Evolutionary conservation across 35 echinoderm and acorn worm genomes (phyloP).

Genomic region (Heliocidaris tuberculata): DNA sequence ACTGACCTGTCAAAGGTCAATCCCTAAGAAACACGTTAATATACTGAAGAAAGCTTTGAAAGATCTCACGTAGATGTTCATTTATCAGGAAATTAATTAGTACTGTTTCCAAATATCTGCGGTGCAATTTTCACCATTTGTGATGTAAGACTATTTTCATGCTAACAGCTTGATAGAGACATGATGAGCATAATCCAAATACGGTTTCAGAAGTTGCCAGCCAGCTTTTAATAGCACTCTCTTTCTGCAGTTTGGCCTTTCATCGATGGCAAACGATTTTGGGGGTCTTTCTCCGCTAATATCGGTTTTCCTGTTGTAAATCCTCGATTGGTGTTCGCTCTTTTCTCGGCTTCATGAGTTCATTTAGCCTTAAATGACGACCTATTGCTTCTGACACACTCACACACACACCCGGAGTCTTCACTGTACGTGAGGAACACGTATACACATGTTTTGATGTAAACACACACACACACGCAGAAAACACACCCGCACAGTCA

Average conservation of each 20-base stretch:
- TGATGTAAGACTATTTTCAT: not conserved
- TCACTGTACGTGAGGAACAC: not conserved
- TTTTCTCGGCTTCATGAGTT: slow-evolving; percentile 22
- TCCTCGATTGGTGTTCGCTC: not conserved
- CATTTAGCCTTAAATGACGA: slow-evolving; percentile 3
- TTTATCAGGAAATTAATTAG: not conserved
- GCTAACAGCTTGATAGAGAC: not conserved
- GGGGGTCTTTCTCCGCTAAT: slow-evolving; percentile 41
- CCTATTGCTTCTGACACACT: slow-evolving; percentile 6
- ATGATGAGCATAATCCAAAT: not conserved
- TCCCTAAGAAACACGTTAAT: not conserved
- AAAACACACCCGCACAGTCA: not conserved
- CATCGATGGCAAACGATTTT: not conserved
- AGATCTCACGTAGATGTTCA: not conserved
- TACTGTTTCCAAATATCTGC: not conserved
- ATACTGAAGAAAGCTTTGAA: not conserved
- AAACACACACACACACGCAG: not conserved
- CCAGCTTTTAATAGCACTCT: not conserved
- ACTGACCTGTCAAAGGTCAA: not conserved
- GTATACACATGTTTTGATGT: not conserved
- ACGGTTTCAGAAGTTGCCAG: not conserved
- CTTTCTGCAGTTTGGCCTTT: slow-evolving; percentile 1
- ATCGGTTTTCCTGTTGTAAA: slow-evolving; percentile 30
- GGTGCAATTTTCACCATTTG: not conserved
- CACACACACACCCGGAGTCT: not conserved